These are phyloP conservation scores for Eucidaris tribuloides DNA, from an alignment of 35 echinoderm and acorn worm genomes.

Conservation along the genomic window DNA sequence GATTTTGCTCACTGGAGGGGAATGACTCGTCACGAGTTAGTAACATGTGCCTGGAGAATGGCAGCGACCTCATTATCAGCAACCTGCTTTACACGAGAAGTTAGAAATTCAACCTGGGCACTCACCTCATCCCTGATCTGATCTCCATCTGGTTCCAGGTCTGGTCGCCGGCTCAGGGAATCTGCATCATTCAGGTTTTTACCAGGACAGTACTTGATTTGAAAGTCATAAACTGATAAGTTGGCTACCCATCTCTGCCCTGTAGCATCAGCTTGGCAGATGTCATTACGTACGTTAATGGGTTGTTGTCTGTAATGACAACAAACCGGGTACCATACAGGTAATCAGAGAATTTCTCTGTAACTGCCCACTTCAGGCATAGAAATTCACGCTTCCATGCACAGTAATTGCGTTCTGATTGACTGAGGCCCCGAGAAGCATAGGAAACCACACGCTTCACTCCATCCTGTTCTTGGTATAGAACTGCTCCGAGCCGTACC, in stretches of 20 bases:
- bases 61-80: background rate
- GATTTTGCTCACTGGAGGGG: no score
- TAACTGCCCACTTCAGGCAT: conserved; percentile 40
- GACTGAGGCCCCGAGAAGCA: conserved; percentile 39
- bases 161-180: background rate
- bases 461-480: conserved; percentile 58
- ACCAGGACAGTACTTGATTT: background rate
- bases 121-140: background rate
- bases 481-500: conserved; percentile 53
- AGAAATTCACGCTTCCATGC: conserved; percentile 56
- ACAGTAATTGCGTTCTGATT: conserved; percentile 33
- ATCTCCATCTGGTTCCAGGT: background rate
- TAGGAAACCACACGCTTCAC: conserved; percentile 41
- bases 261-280: conserved; percentile 47
- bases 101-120: background rate
- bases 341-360: conserved; percentile 34
- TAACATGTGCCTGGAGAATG: background rate
- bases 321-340: conserved; percentile 45
- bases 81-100: background rate
- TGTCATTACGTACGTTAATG: conserved; percentile 53
- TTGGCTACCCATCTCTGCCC: conserved; percentile 48
- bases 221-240: background rate
- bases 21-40: background rate
- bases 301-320: conserved; percentile 74
- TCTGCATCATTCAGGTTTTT: background rate